These are phyloP conservation scores for Ifrita kowaldi DNA, from an alignment of 2,113 vertebrate genomes.

Conservation along the genomic window DNA sequence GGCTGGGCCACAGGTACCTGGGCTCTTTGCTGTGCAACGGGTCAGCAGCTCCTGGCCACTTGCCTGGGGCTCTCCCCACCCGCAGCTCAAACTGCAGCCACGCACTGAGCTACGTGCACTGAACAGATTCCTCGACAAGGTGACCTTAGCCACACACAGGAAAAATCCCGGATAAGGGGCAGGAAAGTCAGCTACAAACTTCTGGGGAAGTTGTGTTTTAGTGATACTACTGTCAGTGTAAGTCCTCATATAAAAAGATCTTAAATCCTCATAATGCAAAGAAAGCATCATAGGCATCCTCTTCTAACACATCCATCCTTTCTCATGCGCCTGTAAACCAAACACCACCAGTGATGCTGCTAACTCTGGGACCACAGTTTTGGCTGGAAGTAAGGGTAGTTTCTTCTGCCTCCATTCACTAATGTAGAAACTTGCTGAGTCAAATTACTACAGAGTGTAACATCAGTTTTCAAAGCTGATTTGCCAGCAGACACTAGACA, in stretches of 20 bases:
- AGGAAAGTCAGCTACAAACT: neutral
- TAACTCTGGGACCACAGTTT: neutral
- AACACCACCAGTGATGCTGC: neutral
- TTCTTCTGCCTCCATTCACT: neutral
- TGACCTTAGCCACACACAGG: fast-evolving
- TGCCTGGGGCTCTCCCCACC: neutral
- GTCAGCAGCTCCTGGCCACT: fast-evolving
- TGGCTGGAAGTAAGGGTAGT: neutral
- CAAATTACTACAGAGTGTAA: neutral
- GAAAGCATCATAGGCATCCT: neutral
- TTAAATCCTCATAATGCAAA: neutral
- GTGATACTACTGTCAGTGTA: neutral
- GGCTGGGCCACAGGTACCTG: neutral
- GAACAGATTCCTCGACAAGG: neutral
- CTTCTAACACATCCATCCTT: fast-evolving
- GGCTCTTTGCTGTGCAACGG: too few relatives aligned
- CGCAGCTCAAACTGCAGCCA: neutral
- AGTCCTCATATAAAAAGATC: neutral
- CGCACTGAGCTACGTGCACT: neutral
- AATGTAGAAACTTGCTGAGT: neutral
- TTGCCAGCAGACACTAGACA: neutral
- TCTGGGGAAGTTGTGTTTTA: neutral
- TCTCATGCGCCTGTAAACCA: neutral
- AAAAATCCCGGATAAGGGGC: neutral
- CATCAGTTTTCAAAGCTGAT: neutral